Base-by-base conservation (phyloP, 1,140 invertebrate species). In the Lepidostoma basale region DNA sequence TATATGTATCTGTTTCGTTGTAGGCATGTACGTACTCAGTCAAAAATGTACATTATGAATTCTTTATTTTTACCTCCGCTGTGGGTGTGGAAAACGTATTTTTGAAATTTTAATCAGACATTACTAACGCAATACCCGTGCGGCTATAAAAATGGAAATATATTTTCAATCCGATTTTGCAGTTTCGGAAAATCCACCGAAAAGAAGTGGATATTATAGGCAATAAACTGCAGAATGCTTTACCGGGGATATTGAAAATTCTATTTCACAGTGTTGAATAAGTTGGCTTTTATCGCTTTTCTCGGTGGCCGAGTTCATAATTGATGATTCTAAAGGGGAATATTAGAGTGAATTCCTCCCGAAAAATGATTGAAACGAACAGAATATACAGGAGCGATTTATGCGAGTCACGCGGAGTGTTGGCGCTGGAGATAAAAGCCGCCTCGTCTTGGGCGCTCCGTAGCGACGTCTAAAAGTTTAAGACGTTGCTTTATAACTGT, bases 331-430 rank as follows among this genome's bases (percentile, higher is more conserved):
- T 10, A 14, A 56, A 33, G 30, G 52, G 14, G 3, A 36, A 36
- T 30, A 36, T 56, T 30, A 30, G 30, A 56, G 52, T 36, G 52
- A 33, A 56, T 56, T 36, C 52, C 16, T 16, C 30, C 26, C 52
- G 3, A 30, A 56, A 30, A 12, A 33, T 36, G 52, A 36, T 36
- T 56, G 28, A 36, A 36, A 49, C 45, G 45, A 49, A 49, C 44
- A 10, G 52, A 56, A 36, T 28, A 18, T 16, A 16, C 14, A 16
- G 42, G 12, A 16, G 42, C 9, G 42, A 45, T 30, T 36, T 36
- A 36, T 36, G 52, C 52, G 33, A 56, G 52, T 56, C 52, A 56
- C 28, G 52, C 23, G 26, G 52, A 26, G 52, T 30, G 52, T 56
- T n/a, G 16, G 52, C 25, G 52, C 14, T 8, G 52, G n/a, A 28